Conservation (phyloP, 2,113 vertebrate species). For the Saimiri boliviensis region DNA sequence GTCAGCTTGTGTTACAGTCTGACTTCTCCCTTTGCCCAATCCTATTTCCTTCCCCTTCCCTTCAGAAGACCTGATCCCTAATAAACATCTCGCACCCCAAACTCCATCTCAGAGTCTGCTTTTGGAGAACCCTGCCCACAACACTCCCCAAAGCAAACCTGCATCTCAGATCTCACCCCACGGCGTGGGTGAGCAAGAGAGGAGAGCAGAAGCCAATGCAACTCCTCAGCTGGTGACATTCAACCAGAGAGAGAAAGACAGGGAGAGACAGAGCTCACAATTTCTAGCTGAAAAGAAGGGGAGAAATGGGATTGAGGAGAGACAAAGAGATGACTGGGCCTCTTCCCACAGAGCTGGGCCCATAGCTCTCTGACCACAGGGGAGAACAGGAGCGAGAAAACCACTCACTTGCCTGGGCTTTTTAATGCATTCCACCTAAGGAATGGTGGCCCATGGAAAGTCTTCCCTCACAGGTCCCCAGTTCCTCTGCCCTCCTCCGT, state of each 20-base stretch:
- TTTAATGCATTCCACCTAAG: not conserved
- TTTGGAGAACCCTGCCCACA: not conserved
- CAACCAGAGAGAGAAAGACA: not conserved
- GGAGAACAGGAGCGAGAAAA: not conserved
- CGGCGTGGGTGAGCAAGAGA: too few species aligned
- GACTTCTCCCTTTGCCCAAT: not conserved
- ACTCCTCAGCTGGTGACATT: too few species aligned
- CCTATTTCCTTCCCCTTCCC: not conserved
- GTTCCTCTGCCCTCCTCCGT: not conserved
- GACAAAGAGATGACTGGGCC: not conserved
- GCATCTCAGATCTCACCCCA: not conserved
- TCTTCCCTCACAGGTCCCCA: not conserved
- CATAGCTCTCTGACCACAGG: not conserved
- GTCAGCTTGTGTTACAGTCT: too few species aligned
- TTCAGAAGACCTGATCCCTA: not conserved
- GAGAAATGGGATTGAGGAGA: not conserved
- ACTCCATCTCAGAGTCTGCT: not conserved
- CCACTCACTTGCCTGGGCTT: not conserved
- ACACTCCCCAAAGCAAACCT: not conserved
- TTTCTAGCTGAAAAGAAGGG: not conserved
- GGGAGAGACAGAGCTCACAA: too few species aligned
- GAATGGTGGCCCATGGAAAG: too few species aligned
- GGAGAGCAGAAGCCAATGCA: fast-evolving
- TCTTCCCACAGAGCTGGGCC: not conserved
- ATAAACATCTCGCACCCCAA: not conserved